phyloP scores from a whole-genome alignment of 2,797 vertebrate genomes.

The Champsocephalus esox region DNA sequence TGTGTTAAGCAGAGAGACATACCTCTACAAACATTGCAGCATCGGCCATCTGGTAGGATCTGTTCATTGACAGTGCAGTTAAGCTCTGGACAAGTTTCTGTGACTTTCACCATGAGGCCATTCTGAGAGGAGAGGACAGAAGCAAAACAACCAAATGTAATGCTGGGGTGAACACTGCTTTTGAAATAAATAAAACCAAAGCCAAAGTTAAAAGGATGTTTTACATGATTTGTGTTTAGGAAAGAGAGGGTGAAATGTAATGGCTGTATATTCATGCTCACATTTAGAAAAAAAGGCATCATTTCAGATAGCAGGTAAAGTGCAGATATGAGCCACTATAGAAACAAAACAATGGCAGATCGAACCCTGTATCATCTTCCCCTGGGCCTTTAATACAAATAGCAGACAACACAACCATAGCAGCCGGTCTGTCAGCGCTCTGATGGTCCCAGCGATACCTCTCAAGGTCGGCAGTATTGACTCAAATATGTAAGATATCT shows the following conservation, averaged over 20 bases:
- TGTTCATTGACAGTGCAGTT: constrained; percentile 92
- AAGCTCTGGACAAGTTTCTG: constrained; percentile 89
- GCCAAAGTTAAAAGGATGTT: not conserved
- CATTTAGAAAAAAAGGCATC: constrained; percentile 21
- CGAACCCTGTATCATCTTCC: constrained; percentile 27
- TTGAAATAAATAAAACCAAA: not conserved
- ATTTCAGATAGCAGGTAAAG: constrained; percentile 27
- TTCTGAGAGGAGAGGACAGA: constrained; percentile 81
- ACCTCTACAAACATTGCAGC: constrained; percentile 96
- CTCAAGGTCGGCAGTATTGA: constrained; percentile 28
- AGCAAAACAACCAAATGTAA: not conserved
- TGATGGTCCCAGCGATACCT: constrained; percentile 5
- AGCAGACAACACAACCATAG: constrained; percentile 1
- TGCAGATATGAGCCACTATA: constrained; percentile 12
- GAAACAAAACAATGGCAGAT: constrained; percentile 26
- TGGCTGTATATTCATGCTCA: constrained; percentile 1
- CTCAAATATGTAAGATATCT: constrained; percentile 36
- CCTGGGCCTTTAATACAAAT: constrained; percentile 48
- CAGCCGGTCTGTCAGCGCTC: constrained; percentile 17
- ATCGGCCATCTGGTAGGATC: constrained; percentile 92
- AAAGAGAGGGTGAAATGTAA: constrained; percentile 11
- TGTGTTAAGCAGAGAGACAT: constrained; percentile 47
- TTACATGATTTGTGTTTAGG: constrained; percentile 3
- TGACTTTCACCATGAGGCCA: constrained; percentile 90
- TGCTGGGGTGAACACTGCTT: not conserved